Percentiles rank a stretch among this genome's conserved stretches.
These are phyloP conservation scores for Acrocephalus arundinaceus DNA, from an alignment of 2,113 vertebrate species.

Conservation along the genomic window DNA sequence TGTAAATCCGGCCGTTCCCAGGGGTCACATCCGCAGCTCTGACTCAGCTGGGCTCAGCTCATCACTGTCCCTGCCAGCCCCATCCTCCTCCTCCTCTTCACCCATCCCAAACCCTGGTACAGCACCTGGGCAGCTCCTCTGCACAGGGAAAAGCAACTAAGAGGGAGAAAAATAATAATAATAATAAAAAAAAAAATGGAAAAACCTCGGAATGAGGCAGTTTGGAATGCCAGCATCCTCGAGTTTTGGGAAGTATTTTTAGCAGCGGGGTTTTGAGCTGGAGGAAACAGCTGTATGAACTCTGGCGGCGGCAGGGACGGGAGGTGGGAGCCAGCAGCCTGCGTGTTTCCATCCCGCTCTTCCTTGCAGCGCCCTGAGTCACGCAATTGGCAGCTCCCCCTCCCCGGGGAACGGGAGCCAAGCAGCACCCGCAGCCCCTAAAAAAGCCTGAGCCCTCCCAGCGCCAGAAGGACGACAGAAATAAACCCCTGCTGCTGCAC, in stretches of 20 bases:
- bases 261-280: background rate
- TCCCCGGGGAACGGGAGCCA: background rate
- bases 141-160: background rate
- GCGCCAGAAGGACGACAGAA: slow-evolving; percentile 10
- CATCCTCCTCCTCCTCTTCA: background rate
- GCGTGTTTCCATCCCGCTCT: background rate
- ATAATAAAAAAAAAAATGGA: too few relatives aligned
- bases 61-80: too few relatives aligned
- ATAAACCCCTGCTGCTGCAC: background rate
- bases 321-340: background rate
- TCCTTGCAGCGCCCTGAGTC: background rate
- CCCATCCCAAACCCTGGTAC: background rate
- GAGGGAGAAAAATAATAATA: too few relatives aligned
- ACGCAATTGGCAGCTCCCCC: background rate
- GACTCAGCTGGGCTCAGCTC: background rate
- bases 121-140: background rate
- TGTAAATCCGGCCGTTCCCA: background rate
- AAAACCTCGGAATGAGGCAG: background rate
- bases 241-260: background rate
- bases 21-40: background rate
- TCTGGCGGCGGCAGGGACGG: background rate
- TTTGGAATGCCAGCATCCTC: background rate
- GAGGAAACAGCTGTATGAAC: background rate
- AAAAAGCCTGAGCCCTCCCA: background rate
- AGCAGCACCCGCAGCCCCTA: background rate